These are phyloP conservation scores for Xestia sexstrigata DNA, from an alignment of 2,888 invertebrate genomes.

Conservation along the genomic window DNA sequence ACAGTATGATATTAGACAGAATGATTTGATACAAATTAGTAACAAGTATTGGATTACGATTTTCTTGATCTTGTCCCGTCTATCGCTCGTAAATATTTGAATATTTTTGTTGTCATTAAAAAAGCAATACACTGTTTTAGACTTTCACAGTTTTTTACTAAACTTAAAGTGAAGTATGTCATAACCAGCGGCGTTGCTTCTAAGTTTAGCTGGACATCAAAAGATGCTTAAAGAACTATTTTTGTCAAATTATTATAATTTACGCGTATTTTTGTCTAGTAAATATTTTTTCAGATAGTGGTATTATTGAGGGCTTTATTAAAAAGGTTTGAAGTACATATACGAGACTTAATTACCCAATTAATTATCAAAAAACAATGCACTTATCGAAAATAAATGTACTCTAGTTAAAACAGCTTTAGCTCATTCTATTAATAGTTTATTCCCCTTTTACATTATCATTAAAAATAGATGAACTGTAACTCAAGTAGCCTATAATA, in stretches of 20 bases:
- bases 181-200: not conserved
- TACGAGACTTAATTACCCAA: not conserved
- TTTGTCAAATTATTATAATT: not conserved
- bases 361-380: not conserved
- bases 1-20: too few species aligned
- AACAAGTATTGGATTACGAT: too few species aligned
- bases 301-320: not conserved
- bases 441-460: constrained; percentile 15
- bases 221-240: too few species aligned
- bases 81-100: too few species aligned
- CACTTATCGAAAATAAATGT: not conserved
- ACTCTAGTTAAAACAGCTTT: not conserved
- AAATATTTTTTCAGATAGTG: not conserved
- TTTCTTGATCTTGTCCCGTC: too few species aligned
- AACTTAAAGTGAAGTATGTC: too few species aligned
- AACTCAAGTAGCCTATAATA: constrained; percentile 17
- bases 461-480: constrained; percentile 41
- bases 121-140: too few species aligned
- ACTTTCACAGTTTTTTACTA: too few species aligned
- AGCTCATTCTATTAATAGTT: not conserved
- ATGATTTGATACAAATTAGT: too few species aligned
- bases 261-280: not conserved
- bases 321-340: not conserved
- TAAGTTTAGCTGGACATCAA: not conserved
- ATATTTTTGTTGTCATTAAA: too few species aligned